A percentile compares a stretch with the other conserved stretches of the same genome.
Conservation (phyloP, 2,797 vertebrate genomes). For the Amphiprion clarkii region DNA sequence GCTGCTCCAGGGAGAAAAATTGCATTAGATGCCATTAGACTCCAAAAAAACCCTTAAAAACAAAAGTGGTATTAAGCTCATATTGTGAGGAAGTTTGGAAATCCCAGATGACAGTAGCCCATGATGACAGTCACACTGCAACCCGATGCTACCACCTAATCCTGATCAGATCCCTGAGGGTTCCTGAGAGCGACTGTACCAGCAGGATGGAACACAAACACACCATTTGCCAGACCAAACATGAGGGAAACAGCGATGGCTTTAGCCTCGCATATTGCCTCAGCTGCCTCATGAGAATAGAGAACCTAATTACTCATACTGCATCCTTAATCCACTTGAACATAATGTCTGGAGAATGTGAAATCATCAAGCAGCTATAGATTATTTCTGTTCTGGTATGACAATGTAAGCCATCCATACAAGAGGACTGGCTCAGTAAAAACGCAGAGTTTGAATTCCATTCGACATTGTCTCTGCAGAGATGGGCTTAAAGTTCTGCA, state of each 20-base stretch:
- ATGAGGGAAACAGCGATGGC: constrained; percentile 4
- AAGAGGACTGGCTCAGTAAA: neutral
- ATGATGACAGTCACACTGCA: constrained; percentile 66
- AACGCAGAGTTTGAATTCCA: neutral
- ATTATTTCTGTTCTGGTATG: constrained; percentile 22
- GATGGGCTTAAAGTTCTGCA: no score
- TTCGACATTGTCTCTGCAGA: neutral
- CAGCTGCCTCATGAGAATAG: constrained; percentile 51
- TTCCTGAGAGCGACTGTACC: constrained; percentile 61
- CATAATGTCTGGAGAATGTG: constrained; percentile 64
- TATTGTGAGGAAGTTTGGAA: constrained; percentile 36
- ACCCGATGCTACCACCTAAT: constrained; percentile 82
- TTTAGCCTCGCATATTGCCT: constrained; percentile 35
- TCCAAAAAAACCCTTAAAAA: constrained; percentile 1
- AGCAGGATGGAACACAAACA: constrained; percentile 70
- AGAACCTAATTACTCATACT: constrained; percentile 48
- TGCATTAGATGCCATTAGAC: neutral
- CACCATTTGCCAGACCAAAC: constrained; percentile 55
- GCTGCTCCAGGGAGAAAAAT: neutral
- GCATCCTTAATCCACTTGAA: constrained; percentile 58
- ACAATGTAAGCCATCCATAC: constrained; percentile 6
- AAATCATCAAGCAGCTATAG: constrained; percentile 47
- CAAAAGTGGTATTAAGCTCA: constrained; percentile 9
- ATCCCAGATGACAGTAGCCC: constrained; percentile 45
- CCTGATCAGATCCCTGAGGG: constrained; percentile 67